Evolutionary conservation across 2,888 invertebrate species (phyloP).

Genomic region (Neoscelio sp.): DNA sequence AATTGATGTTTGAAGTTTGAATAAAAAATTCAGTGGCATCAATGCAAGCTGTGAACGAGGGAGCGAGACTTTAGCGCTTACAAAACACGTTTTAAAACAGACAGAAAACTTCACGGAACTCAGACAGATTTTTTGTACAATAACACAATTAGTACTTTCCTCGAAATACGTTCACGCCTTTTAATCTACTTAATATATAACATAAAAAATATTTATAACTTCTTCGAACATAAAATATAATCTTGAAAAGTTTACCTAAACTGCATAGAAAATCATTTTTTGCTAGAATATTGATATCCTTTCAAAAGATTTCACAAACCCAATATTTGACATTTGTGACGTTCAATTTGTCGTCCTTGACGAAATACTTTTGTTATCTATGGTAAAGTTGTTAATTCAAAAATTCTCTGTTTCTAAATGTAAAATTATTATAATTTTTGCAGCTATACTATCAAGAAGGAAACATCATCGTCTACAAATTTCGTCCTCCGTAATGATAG

Average conservation of each 20-base stretch:
- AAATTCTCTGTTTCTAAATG: too few relatives aligned
- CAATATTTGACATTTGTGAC: neutral
- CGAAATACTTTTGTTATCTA: too few relatives aligned
- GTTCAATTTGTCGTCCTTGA: too few relatives aligned
- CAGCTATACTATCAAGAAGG: slow-evolving; percentile 68
- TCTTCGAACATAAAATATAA: too few relatives aligned
- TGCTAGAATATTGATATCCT: too few relatives aligned
- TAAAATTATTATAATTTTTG: slow-evolving; percentile 20
- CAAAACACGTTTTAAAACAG: slow-evolving; percentile 35
- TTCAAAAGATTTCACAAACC: neutral
- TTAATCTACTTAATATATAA: neutral
- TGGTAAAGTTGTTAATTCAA: slow-evolving; percentile 1
- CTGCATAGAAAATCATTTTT: too few relatives aligned
- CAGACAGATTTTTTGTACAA: slow-evolving; percentile 25
- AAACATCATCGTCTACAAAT: slow-evolving; percentile 26
- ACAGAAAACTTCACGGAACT: slow-evolving; percentile 39
- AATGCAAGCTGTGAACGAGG: neutral
- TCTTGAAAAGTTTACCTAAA: too few relatives aligned
- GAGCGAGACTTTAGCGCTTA: slow-evolving; percentile 23
- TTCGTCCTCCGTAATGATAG: slow-evolving; percentile 73
- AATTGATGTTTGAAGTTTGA: too few relatives aligned
- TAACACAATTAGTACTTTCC: neutral
- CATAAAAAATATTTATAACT: too few relatives aligned
- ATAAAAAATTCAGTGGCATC: too few relatives aligned
- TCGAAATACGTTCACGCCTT: neutral